Evolutionary conservation across 2,797 vertebrate species (phyloP).

Genomic region (Octomys mimax): DNA sequence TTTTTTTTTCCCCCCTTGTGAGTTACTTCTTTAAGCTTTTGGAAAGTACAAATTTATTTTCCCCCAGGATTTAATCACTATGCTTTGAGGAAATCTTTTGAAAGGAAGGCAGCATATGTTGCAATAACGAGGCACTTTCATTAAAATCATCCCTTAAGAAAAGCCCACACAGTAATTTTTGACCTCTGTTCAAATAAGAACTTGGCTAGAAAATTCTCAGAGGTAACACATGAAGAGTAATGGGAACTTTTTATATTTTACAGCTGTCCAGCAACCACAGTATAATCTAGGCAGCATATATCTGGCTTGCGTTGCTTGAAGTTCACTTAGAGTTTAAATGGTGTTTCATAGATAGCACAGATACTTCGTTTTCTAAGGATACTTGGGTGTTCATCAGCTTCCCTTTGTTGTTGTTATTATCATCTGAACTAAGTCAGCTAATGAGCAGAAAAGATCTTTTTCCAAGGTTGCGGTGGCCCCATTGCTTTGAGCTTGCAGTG

Average conservation of each 20-base stretch:
- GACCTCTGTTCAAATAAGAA: slow-evolving; percentile 77
- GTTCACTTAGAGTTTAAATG: slow-evolving; percentile 57
- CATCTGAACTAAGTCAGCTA: background rate
- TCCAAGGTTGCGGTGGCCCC: background rate
- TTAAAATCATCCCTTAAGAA: slow-evolving; percentile 73
- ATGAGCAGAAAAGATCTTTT: background rate
- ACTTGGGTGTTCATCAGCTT: background rate
- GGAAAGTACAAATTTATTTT: slow-evolving; percentile 78
- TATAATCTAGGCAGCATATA: slow-evolving; percentile 23
- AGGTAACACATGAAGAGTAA: slow-evolving; percentile 71
- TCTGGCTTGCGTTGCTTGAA: slow-evolving; percentile 59
- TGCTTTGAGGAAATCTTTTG: slow-evolving; percentile 71
- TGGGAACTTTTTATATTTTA: slow-evolving; percentile 63
- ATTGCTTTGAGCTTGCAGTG: too few species aligned
- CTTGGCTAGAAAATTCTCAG: slow-evolving; percentile 72
- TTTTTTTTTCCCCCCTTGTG: background rate
- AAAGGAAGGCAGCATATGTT: slow-evolving; percentile 64
- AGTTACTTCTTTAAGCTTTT: slow-evolving; percentile 52
- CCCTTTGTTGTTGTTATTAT: background rate
- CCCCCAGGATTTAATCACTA: slow-evolving; percentile 61
- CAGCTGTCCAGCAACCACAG: slow-evolving; percentile 59
- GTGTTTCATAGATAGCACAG: slow-evolving; percentile 7
- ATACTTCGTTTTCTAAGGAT: slow-evolving; percentile 21
- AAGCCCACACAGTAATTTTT: slow-evolving; percentile 73
- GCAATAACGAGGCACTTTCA: slow-evolving; percentile 72